phyloP scores from a whole-genome alignment of 2,888 invertebrate species.

The Orthosia gothica region DNA sequence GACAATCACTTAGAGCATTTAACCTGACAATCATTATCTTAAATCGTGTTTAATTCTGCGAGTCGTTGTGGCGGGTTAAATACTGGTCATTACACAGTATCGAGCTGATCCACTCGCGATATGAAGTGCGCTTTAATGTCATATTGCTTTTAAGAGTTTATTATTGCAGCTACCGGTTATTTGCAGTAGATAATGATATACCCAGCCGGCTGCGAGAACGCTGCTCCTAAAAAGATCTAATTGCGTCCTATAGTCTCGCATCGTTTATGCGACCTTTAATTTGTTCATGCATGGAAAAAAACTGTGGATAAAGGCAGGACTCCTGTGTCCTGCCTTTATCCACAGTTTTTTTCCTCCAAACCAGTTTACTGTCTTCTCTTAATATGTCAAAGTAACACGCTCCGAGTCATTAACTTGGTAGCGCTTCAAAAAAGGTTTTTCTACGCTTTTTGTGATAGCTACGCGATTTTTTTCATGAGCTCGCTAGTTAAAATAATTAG shows the following conservation, averaged over 20 bases:
- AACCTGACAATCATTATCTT: conserved; percentile 64
- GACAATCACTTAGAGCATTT: too few species aligned
- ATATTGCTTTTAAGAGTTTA: conserved; percentile 63
- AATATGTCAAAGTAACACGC: conserved; percentile 88
- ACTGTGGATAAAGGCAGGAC: too few species aligned
- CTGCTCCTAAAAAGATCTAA: conserved; percentile 80
- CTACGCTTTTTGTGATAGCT: conserved; percentile 74
- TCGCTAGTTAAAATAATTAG: conserved; percentile 83
- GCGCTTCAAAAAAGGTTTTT: conserved; percentile 78
- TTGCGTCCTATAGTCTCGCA: conserved; percentile 78
- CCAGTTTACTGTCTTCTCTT: conserved; percentile 86
- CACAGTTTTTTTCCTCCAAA: conserved; percentile 79
- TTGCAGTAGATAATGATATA: conserved; percentile 75
- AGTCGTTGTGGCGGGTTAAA: conserved; percentile 65
- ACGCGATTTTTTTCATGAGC: conserved; percentile 75
- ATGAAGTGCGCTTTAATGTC: conserved; percentile 62
- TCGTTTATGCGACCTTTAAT: conserved; percentile 84
- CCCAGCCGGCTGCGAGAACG: conserved; percentile 65
- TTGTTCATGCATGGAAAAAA: conserved; percentile 80
- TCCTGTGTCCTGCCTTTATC: conserved; percentile 72
- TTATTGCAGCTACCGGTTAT: conserved; percentile 63
- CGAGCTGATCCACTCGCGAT: conserved; percentile 62
- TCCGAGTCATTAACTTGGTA: conserved; percentile 83
- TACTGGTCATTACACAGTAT: conserved; percentile 73
- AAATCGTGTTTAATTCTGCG: conserved; percentile 69